Evolutionary conservation across 2,888 invertebrate genomes (phyloP).

Genomic region (Drepana falcataria): DNA sequence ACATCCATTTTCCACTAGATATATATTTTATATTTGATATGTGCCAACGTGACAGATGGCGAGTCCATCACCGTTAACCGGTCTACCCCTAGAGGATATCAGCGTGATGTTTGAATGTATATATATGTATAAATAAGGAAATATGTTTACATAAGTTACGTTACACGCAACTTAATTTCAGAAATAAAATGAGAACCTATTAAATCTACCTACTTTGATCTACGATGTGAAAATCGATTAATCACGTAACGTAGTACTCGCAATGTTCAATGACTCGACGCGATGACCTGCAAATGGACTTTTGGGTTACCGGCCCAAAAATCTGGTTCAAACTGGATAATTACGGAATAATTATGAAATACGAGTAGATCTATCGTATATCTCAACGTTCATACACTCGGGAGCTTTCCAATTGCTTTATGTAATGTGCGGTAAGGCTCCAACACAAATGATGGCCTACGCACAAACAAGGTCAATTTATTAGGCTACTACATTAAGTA

Average conservation of each 20-base stretch:
- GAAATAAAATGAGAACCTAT: constrained; percentile 1
- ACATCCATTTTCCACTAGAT: too few species aligned
- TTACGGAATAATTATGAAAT: constrained; percentile 53
- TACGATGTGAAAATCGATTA: constrained; percentile 25
- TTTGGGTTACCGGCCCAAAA: constrained; percentile 44
- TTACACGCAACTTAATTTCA: constrained; percentile 1
- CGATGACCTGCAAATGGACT: constrained; percentile 28
- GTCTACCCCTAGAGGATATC: too few species aligned
- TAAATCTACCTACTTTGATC: constrained; percentile 12
- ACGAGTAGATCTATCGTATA: constrained; percentile 36
- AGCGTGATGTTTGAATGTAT: too few species aligned
- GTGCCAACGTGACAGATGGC: too few species aligned
- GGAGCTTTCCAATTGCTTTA: constrained; percentile 44
- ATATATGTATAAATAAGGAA: too few species aligned
- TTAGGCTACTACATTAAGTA: constrained; percentile 26
- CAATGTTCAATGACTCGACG: constrained; percentile 14
- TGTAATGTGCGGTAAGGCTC: constrained; percentile 36
- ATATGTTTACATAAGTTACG: not conserved
- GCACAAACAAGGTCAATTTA: constrained; percentile 33
- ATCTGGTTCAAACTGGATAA: constrained; percentile 46
- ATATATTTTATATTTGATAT: too few species aligned
- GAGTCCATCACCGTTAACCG: too few species aligned
- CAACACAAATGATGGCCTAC: constrained; percentile 29
- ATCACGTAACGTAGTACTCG: constrained; percentile 30
- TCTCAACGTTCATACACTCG: constrained; percentile 24